Evolutionary conservation across 2,113 vertebrate genomes (phyloP).

Genomic region (Epinephelus lanceolatus): DNA sequence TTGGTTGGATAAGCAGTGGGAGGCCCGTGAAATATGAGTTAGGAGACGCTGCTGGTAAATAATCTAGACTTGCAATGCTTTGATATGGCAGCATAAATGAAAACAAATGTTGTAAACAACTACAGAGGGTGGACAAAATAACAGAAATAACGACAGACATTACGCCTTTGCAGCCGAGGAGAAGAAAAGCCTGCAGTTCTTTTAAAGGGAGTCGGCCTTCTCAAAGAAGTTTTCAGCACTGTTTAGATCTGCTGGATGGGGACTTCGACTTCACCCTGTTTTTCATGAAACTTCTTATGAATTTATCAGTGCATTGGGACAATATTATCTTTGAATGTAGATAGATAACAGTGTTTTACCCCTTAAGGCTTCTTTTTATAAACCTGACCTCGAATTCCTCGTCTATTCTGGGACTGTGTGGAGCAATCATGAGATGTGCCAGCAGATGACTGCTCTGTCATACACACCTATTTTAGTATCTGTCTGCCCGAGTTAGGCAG

Average conservation of each 20-base stretch:
- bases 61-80: slow-evolving; percentile 54
- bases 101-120: slow-evolving; percentile 40
- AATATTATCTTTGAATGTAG: slow-evolving; percentile 5
- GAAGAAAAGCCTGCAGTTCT: not conserved
- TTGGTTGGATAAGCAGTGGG: slow-evolving; percentile 63
- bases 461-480: slow-evolving; percentile 1
- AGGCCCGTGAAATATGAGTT: slow-evolving; percentile 47
- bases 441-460: slow-evolving; percentile 13
- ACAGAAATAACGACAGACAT: slow-evolving; percentile 9
- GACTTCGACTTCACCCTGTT: not conserved
- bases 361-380: slow-evolving; percentile 9
- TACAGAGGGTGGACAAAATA: slow-evolving; percentile 33
- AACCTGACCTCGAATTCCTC: slow-evolving; percentile 12
- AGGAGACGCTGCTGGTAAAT: slow-evolving; percentile 53
- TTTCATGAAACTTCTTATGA: not conserved
- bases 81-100: slow-evolving; percentile 43
- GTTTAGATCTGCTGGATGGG: not conserved
- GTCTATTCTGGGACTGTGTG: slow-evolving; percentile 26
- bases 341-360: slow-evolving; percentile 5
- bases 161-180: not conserved
- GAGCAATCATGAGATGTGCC: slow-evolving; percentile 14
- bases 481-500: slow-evolving; percentile 4
- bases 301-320: not conserved
- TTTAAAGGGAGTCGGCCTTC: not conserved
- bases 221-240: not conserved